Percentiles rank a stretch among this genome's conserved stretches.
Conservation (phyloP, 2,113 vertebrate genomes). For the Sinocyclocheilus anophthalmus region DNA sequence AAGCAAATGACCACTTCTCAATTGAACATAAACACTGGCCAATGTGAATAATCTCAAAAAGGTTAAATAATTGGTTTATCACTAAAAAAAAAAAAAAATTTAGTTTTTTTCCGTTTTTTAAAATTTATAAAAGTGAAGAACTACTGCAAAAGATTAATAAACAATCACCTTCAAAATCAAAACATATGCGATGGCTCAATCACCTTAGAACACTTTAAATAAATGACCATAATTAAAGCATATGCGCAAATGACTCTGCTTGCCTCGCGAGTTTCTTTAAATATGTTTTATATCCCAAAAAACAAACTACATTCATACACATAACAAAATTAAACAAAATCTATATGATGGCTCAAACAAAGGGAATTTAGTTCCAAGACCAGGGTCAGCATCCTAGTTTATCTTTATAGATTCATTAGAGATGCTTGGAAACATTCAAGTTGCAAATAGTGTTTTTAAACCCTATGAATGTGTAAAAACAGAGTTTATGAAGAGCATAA, state of each 20-base stretch:
- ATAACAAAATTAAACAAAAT: background rate
- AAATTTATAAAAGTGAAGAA: no score
- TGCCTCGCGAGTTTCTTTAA: background rate
- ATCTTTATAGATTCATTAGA: background rate
- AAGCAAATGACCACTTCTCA: no score
- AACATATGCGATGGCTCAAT: background rate
- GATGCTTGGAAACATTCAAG: background rate
- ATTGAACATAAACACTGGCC: no score
- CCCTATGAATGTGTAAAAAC: background rate
- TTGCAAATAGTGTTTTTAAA: background rate
- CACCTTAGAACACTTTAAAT: background rate
- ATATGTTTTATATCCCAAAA: background rate
- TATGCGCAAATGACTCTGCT: background rate
- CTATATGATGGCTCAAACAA: slow-evolving; percentile 5
- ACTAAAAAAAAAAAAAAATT: no score
- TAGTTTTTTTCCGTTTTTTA: no score
- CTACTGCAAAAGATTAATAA: no score
- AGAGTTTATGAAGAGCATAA: background rate
- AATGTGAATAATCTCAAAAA: no score
- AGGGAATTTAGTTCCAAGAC: background rate
- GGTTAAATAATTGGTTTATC: no score
- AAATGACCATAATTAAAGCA: background rate
- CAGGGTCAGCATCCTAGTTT: background rate
- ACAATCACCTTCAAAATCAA: no score
- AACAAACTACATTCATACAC: background rate